phyloP scores from a whole-genome alignment of 2,888 invertebrate genomes.

The Exocentrus adspersus region DNA sequence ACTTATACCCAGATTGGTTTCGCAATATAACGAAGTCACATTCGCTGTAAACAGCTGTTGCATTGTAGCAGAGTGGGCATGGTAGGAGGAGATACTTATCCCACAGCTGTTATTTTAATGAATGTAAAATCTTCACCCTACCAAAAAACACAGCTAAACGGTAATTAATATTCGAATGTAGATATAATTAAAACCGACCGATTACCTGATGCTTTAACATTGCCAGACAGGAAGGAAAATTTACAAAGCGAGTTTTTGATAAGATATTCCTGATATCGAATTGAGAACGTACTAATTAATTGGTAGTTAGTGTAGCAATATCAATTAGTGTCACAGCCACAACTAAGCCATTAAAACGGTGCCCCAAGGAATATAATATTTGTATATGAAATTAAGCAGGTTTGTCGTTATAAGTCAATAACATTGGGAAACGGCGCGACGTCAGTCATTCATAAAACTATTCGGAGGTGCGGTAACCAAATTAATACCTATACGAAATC shows the following conservation, averaged over 20 bases:
- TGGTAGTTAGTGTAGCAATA: constrained; percentile 27
- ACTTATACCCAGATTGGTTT: too few relatives aligned
- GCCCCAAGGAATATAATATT: constrained; percentile 8
- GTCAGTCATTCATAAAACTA: constrained; percentile 36
- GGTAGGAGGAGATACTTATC: too few relatives aligned
- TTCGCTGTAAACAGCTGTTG: too few relatives aligned
- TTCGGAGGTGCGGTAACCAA: constrained; percentile 20
- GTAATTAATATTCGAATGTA: too few relatives aligned
- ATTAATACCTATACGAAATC: too few relatives aligned
- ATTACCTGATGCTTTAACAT: neutral
- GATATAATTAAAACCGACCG: too few relatives aligned
- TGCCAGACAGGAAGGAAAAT: neutral
- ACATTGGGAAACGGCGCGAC: constrained; percentile 13
- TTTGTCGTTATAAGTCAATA: constrained; percentile 18
- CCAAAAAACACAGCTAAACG: too few relatives aligned
- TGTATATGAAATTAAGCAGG: constrained; percentile 11
- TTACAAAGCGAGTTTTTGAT: neutral
- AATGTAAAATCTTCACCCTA: too few relatives aligned
- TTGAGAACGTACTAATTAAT: constrained; percentile 25
- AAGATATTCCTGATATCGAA: neutral
- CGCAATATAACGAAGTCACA: too few relatives aligned
- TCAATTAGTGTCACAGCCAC: constrained; percentile 28
- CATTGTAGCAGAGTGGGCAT: too few relatives aligned
- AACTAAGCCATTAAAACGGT: constrained; percentile 15
- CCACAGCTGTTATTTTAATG: too few relatives aligned